Conservation (phyloP, 2,797 vertebrate genomes). For the Tiaroga cobitis region DNA sequence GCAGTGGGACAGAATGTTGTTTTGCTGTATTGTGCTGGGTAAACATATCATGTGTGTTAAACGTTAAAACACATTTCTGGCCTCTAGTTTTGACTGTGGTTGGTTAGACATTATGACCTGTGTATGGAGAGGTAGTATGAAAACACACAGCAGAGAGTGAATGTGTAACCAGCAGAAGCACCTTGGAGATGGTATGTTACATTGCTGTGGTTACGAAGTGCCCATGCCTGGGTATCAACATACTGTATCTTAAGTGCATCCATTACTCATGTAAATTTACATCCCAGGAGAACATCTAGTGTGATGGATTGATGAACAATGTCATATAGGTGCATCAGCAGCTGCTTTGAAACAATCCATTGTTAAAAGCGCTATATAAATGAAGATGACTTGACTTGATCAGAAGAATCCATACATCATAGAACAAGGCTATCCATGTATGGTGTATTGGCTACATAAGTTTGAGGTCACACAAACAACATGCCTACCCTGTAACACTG, state of each 20-base stretch:
- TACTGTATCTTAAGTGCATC: slow-evolving; percentile 11
- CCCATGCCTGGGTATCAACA: slow-evolving; percentile 25
- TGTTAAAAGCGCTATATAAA: too few relatives aligned
- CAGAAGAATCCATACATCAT: slow-evolving; percentile 15
- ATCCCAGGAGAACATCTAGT: slow-evolving; percentile 6
- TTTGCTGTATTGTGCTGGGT: slow-evolving; percentile 54
- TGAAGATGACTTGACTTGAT: too few relatives aligned
- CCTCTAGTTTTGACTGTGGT: slow-evolving; percentile 57
- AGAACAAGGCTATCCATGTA: background rate
- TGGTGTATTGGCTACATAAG: background rate
- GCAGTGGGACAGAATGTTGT: slow-evolving; percentile 34
- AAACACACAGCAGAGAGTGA: slow-evolving; percentile 49
- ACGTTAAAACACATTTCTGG: slow-evolving; percentile 53
- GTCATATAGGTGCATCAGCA: background rate
- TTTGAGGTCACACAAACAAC: background rate
- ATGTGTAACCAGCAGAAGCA: slow-evolving; percentile 62
- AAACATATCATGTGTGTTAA: slow-evolving; percentile 67
- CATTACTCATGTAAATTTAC: slow-evolving; percentile 19
- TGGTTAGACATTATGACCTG: slow-evolving; percentile 59
- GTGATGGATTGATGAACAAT: background rate
- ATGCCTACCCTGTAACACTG: background rate
- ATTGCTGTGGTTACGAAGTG: slow-evolving; percentile 56
- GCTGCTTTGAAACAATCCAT: too few relatives aligned
- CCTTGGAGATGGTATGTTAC: slow-evolving; percentile 56
- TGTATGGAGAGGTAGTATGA: slow-evolving; percentile 48